Conservation (phyloP, 2,797 vertebrate species). For the Crotalus adamanteus region DNA sequence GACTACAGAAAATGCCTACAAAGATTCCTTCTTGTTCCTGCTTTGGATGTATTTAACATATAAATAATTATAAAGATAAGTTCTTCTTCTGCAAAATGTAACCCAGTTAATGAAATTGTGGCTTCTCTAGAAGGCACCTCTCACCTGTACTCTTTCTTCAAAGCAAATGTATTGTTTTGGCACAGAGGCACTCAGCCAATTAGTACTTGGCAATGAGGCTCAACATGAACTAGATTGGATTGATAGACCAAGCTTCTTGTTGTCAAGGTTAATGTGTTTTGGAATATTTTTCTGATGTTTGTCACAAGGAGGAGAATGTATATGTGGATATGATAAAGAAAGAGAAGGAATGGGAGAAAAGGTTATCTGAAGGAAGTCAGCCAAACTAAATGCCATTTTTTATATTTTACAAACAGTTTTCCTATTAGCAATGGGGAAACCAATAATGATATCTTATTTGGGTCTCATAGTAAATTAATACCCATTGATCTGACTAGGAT, state of each 20-base stretch:
- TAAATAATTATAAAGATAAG: neutral
- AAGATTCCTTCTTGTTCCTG: neutral
- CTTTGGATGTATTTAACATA: neutral
- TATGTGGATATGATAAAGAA: neutral
- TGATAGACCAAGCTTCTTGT: neutral
- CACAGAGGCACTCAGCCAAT: neutral
- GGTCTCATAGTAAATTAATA: neutral
- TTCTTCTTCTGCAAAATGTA: neutral
- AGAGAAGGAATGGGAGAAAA: neutral
- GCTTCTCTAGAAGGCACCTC: neutral
- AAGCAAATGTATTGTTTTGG: neutral
- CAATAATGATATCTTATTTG: neutral
- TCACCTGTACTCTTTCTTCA: neutral
- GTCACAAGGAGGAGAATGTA: neutral
- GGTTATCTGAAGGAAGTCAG: neutral
- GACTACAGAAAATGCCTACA: neutral
- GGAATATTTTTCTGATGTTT: neutral
- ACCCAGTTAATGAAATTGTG: neutral
- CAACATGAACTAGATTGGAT: neutral
- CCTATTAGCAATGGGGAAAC: neutral
- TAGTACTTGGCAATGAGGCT: neutral
- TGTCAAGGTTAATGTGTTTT: neutral
- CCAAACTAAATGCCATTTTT: neutral
- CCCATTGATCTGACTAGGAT: neutral
- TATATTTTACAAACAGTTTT: neutral